Evolutionary conservation across 2,797 vertebrate genomes (phyloP).

Genomic region (Furcifer pardalis): DNA sequence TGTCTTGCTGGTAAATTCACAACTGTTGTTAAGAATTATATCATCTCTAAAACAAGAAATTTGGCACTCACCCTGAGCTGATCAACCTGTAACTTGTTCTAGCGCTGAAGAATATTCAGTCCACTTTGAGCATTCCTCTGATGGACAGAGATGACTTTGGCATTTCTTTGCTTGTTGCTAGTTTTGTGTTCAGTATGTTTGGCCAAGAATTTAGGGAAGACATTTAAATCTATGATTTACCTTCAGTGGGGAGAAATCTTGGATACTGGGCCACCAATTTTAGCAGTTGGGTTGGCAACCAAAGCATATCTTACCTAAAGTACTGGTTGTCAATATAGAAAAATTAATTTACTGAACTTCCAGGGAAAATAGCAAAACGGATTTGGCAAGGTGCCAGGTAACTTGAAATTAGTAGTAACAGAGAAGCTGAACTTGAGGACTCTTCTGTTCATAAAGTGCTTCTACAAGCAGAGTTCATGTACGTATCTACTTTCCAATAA

Average conservation of each 20-base stretch:
- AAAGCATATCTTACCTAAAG: background rate
- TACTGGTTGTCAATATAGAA: background rate
- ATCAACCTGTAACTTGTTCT: background rate
- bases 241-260: background rate
- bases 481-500: conserved; percentile 6
- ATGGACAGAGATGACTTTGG: background rate
- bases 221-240: background rate
- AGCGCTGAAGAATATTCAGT: background rate
- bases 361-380: background rate
- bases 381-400: background rate
- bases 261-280: background rate
- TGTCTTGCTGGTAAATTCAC: background rate
- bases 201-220: background rate
- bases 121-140: background rate
- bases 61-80: background rate
- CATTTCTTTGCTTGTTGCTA: background rate
- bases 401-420: conserved; percentile 1
- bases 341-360: background rate
- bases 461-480: background rate
- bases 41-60: background rate
- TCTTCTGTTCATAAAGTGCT: background rate
- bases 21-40: background rate
- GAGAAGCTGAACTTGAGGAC: background rate
- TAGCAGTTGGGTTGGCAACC: background rate
- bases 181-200: background rate